These are phyloP conservation scores for Taphrorychus bicolor DNA, from an alignment of 2,888 invertebrate species.

Conservation along the genomic window DNA sequence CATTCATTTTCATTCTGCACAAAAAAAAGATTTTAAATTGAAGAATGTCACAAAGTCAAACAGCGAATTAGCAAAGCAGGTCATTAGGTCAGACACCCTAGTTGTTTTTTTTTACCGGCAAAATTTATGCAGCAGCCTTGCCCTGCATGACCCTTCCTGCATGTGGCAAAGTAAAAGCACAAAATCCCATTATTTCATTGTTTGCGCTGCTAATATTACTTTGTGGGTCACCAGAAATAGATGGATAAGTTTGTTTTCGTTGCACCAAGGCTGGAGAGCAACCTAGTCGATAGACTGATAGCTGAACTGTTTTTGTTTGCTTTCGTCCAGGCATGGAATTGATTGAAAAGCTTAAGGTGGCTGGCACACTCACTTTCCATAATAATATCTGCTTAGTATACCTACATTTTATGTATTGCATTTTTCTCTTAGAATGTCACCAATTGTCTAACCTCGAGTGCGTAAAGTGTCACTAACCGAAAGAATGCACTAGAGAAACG, in stretches of 20 bases:
- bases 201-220: neutral
- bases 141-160: neutral
- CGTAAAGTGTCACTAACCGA: neutral
- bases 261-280: neutral
- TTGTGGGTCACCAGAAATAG: constrained; percentile 12
- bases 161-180: neutral
- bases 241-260: neutral
- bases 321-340: neutral
- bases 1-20: too few relatives aligned
- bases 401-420: neutral
- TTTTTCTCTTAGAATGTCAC: neutral
- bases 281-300: neutral
- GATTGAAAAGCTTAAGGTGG: neutral
- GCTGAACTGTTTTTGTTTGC: neutral
- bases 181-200: constrained; percentile 2
- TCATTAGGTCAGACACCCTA: too few relatives aligned
- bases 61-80: too few relatives aligned
- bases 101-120: too few relatives aligned
- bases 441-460: neutral
- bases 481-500: neutral
- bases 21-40: too few relatives aligned
- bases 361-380: neutral
- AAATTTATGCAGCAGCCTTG: neutral
- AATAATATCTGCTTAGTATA: neutral
- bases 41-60: too few relatives aligned